These are phyloP conservation scores for Ophion slaviceki DNA, from an alignment of 2,888 invertebrate species.

Conservation along the genomic window DNA sequence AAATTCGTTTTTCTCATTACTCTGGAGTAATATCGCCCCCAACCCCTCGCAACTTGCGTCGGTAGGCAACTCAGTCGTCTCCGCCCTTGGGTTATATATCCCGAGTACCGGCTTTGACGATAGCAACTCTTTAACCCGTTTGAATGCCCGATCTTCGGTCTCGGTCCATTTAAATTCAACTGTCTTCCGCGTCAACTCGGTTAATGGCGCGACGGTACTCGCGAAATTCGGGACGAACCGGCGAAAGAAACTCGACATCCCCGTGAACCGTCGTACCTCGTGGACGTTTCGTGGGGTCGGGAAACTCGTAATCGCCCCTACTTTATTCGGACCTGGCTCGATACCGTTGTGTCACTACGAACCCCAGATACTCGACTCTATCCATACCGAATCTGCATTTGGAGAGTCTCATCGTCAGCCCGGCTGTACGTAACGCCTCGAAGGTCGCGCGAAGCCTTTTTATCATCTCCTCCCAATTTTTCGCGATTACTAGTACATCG, in stretches of 20 bases:
- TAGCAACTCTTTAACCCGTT: constrained; percentile 35
- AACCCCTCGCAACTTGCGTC: constrained; percentile 28
- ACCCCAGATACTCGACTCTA: constrained; percentile 74
- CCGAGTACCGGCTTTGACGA: constrained; percentile 34
- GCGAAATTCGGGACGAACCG: constrained; percentile 58
- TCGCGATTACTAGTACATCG: constrained; percentile 70
- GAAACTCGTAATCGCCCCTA: constrained; percentile 60
- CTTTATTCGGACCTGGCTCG: constrained; percentile 54
- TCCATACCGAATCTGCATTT: constrained; percentile 30
- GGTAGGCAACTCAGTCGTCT: constrained; percentile 12
- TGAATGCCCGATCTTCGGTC: constrained; percentile 32
- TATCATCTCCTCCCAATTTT: constrained; percentile 62
- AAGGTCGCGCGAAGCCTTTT: background rate
- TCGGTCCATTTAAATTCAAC: constrained; percentile 42
- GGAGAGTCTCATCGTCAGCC: background rate
- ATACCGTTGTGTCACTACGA: constrained; percentile 70
- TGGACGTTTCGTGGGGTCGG: constrained; percentile 50
- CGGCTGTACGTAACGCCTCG: constrained; percentile 4
- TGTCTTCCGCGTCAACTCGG: constrained; percentile 28
- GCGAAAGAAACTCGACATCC: constrained; percentile 59
- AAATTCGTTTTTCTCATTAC: constrained; percentile 9
- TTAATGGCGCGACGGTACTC: constrained; percentile 42
- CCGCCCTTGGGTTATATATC: constrained; percentile 53
- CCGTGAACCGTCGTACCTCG: constrained; percentile 55
- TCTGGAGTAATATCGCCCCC: constrained; percentile 17